These are phyloP conservation scores for Arizona elegans DNA, from an alignment of 2,113 vertebrate species.

Conservation along the genomic window DNA sequence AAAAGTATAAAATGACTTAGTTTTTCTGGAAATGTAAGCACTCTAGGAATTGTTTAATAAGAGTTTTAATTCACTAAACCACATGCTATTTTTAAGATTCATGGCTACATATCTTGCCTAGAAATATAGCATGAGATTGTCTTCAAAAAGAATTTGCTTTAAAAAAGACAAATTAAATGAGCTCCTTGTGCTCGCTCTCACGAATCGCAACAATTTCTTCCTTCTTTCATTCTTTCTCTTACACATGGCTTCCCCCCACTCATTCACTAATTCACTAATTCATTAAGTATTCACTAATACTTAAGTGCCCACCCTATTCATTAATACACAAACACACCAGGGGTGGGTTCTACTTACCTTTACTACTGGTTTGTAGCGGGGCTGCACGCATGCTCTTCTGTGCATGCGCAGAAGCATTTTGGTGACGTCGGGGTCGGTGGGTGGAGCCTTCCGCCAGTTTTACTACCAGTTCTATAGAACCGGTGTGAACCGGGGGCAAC, in stretches of 20 bases:
- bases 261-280: neutral
- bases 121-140: conserved; percentile 17
- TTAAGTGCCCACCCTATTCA: neutral
- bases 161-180: neutral
- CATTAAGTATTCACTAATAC: neutral
- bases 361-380: no score
- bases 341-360: no score
- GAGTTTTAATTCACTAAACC: conserved; percentile 17
- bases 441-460: no score
- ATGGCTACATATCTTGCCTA: conserved; percentile 31
- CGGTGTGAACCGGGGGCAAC: no score
- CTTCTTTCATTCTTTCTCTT: neutral
- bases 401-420: no score
- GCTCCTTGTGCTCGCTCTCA: conserved; percentile 18
- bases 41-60: neutral
- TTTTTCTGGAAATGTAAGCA: conserved; percentile 11
- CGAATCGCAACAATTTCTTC: neutral
- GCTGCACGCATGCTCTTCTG: no score
- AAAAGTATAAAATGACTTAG: neutral
- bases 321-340: neutral
- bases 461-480: no score
- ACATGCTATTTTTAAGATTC: neutral
- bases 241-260: no score
- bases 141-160: conserved; percentile 31
- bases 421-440: no score